phyloP scores from a whole-genome alignment of 2,888 invertebrate species.

The Orthosia incerta region DNA sequence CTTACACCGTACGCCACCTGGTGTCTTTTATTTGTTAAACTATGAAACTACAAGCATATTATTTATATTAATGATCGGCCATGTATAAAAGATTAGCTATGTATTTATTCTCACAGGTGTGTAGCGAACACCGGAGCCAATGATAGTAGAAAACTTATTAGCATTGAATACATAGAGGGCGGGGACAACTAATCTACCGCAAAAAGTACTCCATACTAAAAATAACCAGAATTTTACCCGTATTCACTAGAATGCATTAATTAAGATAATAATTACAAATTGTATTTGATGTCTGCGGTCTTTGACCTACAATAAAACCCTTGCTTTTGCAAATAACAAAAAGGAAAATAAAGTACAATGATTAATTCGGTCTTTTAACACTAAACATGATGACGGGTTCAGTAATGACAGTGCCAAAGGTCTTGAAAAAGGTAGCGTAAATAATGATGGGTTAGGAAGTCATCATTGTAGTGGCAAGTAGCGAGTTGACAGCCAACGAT shows the following conservation, averaged over 20 bases:
- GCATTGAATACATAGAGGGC: constrained; percentile 55
- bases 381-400: constrained; percentile 17
- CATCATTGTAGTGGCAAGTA: constrained; percentile 36
- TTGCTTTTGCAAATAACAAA: constrained; percentile 3
- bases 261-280: constrained; percentile 37
- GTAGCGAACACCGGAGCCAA: constrained; percentile 29
- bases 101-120: constrained; percentile 63
- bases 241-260: constrained; percentile 24
- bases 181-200: constrained; percentile 36
- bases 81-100: constrained; percentile 48
- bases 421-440: constrained; percentile 41
- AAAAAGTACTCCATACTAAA: constrained; percentile 34
- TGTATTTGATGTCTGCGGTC: constrained; percentile 7
- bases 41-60: constrained; percentile 29
- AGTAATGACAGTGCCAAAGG: constrained; percentile 33
- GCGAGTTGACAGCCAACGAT: constrained; percentile 38
- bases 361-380: constrained; percentile 15
- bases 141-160: constrained; percentile 47
- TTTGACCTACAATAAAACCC: constrained; percentile 19
- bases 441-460: constrained; percentile 35
- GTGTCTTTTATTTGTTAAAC: constrained; percentile 47
- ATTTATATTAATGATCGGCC: constrained; percentile 39
- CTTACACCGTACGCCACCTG: constrained; percentile 34
- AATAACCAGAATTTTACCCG: constrained; percentile 29
- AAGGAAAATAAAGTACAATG: constrained; percentile 4